Evolutionary conservation across 2,797 vertebrate genomes (phyloP).

Genomic region (Urosaurus nigricauda): DNA sequence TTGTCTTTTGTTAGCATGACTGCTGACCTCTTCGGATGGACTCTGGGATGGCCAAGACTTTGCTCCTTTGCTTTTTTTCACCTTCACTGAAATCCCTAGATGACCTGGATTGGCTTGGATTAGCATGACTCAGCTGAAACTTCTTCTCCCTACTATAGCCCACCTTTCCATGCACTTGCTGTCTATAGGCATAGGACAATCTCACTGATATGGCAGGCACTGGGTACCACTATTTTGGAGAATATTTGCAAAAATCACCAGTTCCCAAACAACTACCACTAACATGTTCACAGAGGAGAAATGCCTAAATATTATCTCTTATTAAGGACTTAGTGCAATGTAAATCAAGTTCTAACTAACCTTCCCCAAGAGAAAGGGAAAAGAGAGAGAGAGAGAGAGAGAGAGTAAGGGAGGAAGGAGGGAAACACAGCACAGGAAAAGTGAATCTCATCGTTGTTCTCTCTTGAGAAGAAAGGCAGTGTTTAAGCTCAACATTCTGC

Average conservation of each 20-base stretch:
- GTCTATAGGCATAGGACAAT: too few species aligned
- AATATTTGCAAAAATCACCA: background rate
- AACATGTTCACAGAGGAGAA: background rate
- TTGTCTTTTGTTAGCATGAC: too few species aligned
- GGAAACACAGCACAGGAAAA: background rate
- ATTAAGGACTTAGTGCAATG: background rate
- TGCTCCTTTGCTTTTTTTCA: too few species aligned
- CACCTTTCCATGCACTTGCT: too few species aligned
- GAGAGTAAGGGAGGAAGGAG: background rate
- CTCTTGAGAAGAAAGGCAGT: slow-evolving; percentile 40
- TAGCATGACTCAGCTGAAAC: too few species aligned
- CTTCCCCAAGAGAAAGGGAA: background rate
- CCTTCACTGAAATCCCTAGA: too few species aligned
- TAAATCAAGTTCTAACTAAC: slow-evolving; percentile 28
- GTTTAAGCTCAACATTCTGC: slow-evolving; percentile 44
- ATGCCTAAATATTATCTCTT: background rate
- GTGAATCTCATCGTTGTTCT: slow-evolving; percentile 33
- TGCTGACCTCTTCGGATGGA: too few species aligned
- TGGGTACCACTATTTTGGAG: too few species aligned
- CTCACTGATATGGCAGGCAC: too few species aligned
- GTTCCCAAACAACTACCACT: background rate
- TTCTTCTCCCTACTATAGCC: too few species aligned
- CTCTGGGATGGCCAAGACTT: too few species aligned
- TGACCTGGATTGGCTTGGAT: too few species aligned
- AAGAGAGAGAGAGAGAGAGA: background rate